These are phyloP conservation scores for Amorpha juglandis DNA, from an alignment of 2,888 invertebrate genomes.

Conservation along the genomic window DNA sequence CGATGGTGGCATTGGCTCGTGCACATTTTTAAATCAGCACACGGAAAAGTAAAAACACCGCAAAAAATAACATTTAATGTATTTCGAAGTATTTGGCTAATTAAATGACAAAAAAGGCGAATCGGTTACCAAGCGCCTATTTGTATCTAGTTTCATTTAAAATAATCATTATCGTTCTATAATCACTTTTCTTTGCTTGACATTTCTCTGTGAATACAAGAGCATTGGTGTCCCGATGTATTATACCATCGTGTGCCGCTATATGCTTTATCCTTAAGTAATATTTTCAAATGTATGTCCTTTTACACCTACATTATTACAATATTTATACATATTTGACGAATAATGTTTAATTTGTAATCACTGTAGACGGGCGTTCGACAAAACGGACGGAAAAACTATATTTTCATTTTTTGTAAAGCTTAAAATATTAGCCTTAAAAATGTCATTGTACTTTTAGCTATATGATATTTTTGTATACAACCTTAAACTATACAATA, in stretches of 20 bases:
- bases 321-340: background rate
- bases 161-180: background rate
- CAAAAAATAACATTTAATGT: too few species aligned
- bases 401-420: background rate
- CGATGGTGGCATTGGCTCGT: background rate
- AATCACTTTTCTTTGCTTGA: too few species aligned
- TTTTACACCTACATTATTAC: background rate
- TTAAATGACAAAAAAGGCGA: too few species aligned
- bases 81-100: too few species aligned
- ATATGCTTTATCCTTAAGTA: background rate
- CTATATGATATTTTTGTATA: constrained; percentile 31
- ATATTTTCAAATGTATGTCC: constrained; percentile 4
- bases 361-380: constrained; percentile 8
- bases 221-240: background rate
- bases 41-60: too few species aligned
- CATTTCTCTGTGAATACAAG: too few species aligned
- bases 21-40: too few species aligned
- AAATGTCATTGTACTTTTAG: constrained; percentile 63
- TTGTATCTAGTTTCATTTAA: too few species aligned
- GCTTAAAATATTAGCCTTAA: constrained; percentile 32
- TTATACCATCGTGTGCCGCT: background rate
- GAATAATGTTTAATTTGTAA: background rate
- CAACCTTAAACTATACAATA: background rate
- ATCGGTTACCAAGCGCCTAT: too few species aligned
- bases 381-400: constrained; percentile 16